Base-by-base conservation (phyloP, 1,140 invertebrate species). In the Stegodyphus mimosarum region DNA sequence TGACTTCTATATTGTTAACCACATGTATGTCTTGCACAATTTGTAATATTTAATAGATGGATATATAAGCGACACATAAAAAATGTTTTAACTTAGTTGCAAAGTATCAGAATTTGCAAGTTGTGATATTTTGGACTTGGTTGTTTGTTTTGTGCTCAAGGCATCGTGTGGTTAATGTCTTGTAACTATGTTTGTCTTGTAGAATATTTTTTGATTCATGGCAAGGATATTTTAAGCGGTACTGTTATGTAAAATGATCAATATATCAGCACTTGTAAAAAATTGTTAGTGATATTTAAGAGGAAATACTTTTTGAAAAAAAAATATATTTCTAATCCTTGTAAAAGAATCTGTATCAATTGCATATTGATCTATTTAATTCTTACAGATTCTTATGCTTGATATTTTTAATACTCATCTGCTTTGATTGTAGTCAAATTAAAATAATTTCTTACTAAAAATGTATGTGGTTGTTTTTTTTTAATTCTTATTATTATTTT, bases 251-350 rank as follows among this genome's bases (percentile, higher is more conserved):
- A 73, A 84, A 75, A 84, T 75, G 81, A 72, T 84, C 18, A 84
- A 84, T 84, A 84, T 84, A 70, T 76, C 51, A 72, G 81, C 81
- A 84, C 81, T 84, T 84, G 81, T 84, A 83, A 74, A 84, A 70
- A 83, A 60, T 84, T 84, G 81, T 84, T 84, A 84, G 81, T 67
- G 51, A 84, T 84, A 84, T 84, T 67, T 84, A 48, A 84, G 64
- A 76, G 63, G 52, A 76, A 84, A 52, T 75, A 75, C 75, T 75
- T 84, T 83, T 84, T 75, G 9, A 10, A 69, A 66, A 60, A 50
- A 84, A 84, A 84, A 49, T 84, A 84, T 84, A 84, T 84, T 84
- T 84, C 81, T 84, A 75, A 84, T 74, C 49, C 73, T 84, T 84
- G 81, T 74, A 84, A 74, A 83, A 55, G 71, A 75, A 69, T 67